Base-by-base conservation (phyloP, 2,113 vertebrate genomes). In the Psilopsiagon aymara region DNA sequence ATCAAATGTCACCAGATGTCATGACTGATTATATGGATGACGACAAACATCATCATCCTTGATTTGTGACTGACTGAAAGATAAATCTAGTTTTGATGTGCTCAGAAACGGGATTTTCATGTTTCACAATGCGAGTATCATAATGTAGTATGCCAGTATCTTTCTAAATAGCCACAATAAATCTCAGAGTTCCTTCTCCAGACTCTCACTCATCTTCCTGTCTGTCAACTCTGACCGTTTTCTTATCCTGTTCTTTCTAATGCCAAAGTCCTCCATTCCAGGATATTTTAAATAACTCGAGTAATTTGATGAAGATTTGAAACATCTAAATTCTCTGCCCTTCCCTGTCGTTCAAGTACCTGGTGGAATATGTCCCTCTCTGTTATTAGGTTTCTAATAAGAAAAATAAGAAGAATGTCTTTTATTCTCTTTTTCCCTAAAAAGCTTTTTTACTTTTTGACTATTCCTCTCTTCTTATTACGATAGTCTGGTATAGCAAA, bases 61-160 rank as follows among this genome's bases (percentile, higher is more conserved):
- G 39, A 92, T 88, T 88, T 92, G 47, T 12, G 73, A 49, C 53
- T 92, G 31, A 74, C 28, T 80, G 82, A 95, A 96, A 86, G 52
- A 88, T 70, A 71, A 88, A 20, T 17, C 43, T 46, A 77, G 31
- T 57, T 88, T 76, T 69, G 39, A 66, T 74, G 49, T 33, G 46
- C 46, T 94, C 69, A 67, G 60, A 83, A 88, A 90, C 15, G 9
- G 51, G 70, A 44, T 77, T 86, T 86, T 93, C 64, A 29, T 78
- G 19, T 59, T 88, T 59, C 78, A 75, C 81, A 46, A 69, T 47
- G 20, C 7, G 41, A 29, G 33, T 24, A 21, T 63, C 77, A 53
- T 86, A 55, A 55, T 33, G 31, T 55, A 55, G 9, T 31, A 29
- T 81, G 25, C 17, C 62, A 39, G 37, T 18, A 44, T 67, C 37